Conservation (phyloP, 2,888 invertebrate species). For the Tinea trinotella region DNA sequence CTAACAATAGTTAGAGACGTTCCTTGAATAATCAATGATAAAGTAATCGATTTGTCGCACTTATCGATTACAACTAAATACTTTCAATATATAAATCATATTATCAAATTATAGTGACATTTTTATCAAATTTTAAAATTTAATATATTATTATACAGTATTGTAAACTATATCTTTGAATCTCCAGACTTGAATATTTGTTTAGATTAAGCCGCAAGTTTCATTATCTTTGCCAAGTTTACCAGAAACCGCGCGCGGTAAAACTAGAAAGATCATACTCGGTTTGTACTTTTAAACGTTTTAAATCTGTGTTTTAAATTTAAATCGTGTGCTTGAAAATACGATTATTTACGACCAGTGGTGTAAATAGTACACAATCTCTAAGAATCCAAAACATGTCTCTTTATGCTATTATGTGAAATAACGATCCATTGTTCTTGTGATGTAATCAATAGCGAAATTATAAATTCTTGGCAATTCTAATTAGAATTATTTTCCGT, state of each 20-base stretch:
- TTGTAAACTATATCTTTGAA: conserved; percentile 1
- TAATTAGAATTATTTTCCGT: no score
- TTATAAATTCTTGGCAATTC: no score
- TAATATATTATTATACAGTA: conserved; percentile 10
- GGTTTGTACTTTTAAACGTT: no score
- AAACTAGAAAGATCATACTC: no score
- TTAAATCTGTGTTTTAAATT: no score
- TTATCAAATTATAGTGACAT: neutral
- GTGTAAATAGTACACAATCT: no score
- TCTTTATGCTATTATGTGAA: no score
- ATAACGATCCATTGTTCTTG: no score
- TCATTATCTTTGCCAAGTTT: conserved; percentile 1
- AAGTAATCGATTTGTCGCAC: conserved; percentile 5
- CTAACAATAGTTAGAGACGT: conserved; percentile 10
- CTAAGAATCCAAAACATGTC: no score
- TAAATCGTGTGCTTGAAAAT: no score
- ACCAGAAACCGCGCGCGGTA: neutral
- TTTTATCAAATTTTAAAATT: conserved; percentile 1
- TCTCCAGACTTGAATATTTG: neutral
- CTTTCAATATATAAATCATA: neutral
- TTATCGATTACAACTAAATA: conserved; percentile 9
- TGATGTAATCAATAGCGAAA: no score
- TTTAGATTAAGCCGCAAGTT: neutral
- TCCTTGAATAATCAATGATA: neutral
- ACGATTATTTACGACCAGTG: no score